Evolutionary conservation across 1,140 invertebrate genomes (phyloP), one percentile per base, ranked within the genome.

Genomic region (Diorhabda elongata): DNA sequence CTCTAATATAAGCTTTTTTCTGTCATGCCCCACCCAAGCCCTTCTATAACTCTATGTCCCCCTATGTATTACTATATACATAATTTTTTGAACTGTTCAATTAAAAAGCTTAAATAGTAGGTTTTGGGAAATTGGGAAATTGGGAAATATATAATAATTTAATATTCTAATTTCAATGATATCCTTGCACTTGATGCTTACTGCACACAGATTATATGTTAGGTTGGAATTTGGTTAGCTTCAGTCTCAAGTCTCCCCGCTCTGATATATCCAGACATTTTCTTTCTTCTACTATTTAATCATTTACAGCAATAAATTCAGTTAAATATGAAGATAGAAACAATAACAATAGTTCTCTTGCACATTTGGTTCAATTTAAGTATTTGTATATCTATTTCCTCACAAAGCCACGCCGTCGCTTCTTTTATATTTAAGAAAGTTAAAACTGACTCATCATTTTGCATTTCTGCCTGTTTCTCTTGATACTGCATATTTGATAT

Each of bases 161-260:
- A 52, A 6, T 52, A 52, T 52, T 52, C 2, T 52, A 52, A 52
- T 1, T 52, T 52, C 2, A 2, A 2, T 52, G 45, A 52, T 1
- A 52, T 52, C 45, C 5, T 52, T 2, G 61, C 45, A 9, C 45
- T 52, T 52, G 45, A 52, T 52, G 8, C 45, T 9, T 52, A 2
- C 45, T 52, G 45, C 61, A 66, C 59, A 64, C 61, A 68, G 60
- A 68, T 68, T 68, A 64, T 68, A 68, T 68, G 42, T 68, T 68
- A 64, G 67, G 67, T 64, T 64, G 44, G 61, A 68, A 64, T 68
- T 68, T 68, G 42, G 59, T 68, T 68, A 68, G 67, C 60, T 68
- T 68, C 60, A 68, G 60, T 65, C 63, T 69, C 62, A 69, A 66
- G 63, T 47, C 45, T 52, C 8, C 45, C 8, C 67, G 67, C 65